Percentiles rank a stretch among this genome's conserved stretches.
Conservation (phyloP, 1,140 invertebrate species). For the Bombus difficillimus region DNA sequence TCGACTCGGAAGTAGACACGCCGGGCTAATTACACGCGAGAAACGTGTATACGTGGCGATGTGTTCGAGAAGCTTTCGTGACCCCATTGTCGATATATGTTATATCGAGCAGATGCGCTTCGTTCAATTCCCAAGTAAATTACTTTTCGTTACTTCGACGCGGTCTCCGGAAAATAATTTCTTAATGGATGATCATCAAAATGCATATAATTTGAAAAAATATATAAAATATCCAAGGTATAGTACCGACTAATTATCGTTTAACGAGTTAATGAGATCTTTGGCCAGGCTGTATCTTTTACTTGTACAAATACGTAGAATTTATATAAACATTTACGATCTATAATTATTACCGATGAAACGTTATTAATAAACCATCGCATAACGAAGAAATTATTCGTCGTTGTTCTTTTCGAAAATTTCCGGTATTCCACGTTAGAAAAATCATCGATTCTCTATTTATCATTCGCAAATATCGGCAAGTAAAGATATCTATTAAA, state of each 20-base stretch:
- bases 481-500: background rate
- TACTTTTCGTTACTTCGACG: background rate
- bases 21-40: slow-evolving; percentile 77
- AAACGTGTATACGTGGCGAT: slow-evolving; percentile 39
- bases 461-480: background rate
- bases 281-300: too few species aligned
- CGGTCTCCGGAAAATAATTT: background rate
- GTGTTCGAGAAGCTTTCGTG: slow-evolving; percentile 57
- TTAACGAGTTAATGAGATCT: too few species aligned
- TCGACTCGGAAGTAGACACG: slow-evolving; percentile 77
- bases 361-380: background rate
- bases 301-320: too few species aligned
- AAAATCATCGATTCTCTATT: background rate
- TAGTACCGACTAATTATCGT: too few species aligned
- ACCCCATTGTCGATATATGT: background rate
- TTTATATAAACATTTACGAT: too few species aligned
- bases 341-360: background rate
- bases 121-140: background rate
- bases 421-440: background rate
- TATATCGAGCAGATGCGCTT: background rate
- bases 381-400: too few species aligned
- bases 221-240: too few species aligned
- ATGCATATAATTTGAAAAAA: background rate
- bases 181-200: background rate
- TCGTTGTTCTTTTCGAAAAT: too few species aligned